These are phyloP conservation scores for Mythimna lalbum DNA, from an alignment of 2,888 invertebrate species.

Conservation along the genomic window DNA sequence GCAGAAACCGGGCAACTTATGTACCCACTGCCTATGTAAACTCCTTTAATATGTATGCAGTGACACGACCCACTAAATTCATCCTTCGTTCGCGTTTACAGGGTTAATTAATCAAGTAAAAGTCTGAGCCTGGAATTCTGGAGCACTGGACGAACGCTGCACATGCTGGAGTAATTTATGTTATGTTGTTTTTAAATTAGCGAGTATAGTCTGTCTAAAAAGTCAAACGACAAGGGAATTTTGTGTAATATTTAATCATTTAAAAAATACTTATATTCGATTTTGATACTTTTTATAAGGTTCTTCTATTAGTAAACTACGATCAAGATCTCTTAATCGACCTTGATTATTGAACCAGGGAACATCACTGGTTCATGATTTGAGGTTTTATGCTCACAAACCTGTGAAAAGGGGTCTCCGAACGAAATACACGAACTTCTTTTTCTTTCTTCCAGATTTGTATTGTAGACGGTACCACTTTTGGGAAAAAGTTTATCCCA, in stretches of 20 bases:
- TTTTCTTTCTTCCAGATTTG: no score
- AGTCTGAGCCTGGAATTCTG: slow-evolving; percentile 44
- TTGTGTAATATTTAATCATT: no score
- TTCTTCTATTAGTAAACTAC: no score
- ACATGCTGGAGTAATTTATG: slow-evolving; percentile 50
- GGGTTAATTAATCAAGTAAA: slow-evolving; percentile 68
- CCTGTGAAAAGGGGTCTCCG: neutral
- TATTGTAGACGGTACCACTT: no score
- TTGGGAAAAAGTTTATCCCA: no score
- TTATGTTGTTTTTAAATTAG: slow-evolving; percentile 52
- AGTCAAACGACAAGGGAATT: no score
- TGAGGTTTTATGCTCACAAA: neutral
- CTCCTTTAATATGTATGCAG: slow-evolving; percentile 67
- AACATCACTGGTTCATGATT: neutral
- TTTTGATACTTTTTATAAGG: no score
- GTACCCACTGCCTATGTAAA: slow-evolving; percentile 43
- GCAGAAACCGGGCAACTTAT: slow-evolving; percentile 37
- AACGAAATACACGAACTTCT: no score
- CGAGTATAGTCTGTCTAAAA: no score
- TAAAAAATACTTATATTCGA: no score
- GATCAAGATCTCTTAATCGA: no score
- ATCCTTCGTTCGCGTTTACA: slow-evolving; percentile 53
- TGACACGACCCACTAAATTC: slow-evolving; percentile 63
- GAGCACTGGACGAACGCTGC: slow-evolving; percentile 48
- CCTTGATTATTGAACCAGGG: no score